Base-by-base conservation (phyloP, 2,797 vertebrate species). In the Australoheros facetus region DNA sequence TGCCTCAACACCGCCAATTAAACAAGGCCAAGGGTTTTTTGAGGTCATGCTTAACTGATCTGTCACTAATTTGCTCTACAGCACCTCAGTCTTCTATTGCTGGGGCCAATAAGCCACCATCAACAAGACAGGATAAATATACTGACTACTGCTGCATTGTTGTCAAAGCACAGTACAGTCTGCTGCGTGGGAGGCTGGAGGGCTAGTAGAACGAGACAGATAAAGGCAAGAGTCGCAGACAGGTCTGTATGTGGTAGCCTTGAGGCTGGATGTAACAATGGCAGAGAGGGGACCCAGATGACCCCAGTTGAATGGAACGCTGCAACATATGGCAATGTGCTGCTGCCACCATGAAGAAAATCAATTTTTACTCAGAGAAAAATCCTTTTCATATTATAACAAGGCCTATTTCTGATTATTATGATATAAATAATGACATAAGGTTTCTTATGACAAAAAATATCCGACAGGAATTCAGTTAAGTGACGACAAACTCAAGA, bases 41-140 rank as follows among this genome's bases (percentile, higher is more conserved):
- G 95, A 97, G 95, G 96, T 96, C 95, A 96, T 75, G 94, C 91
- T 95, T 97, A 96, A 96, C 97, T 97, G 96, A 96, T 96, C 95
- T 91, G 92, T 92, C 90, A 92, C 93, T 94, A 96, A 96, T 95
- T 94, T 94, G 93, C 90, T 93, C 84, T 78, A 80, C 81, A 23
- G 89, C 92, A 95, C 91, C 91, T 94, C 89, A 87, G 88, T 88
- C 88, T 88, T 88, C 78, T 51, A 77, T 92, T 77, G 85, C 91
- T 4, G 19, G 56, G 89, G 93, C 91, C 85, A 79, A 86, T 83
- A 92, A 92, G 93, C 91, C 94, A 94, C 94, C 93, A 82, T 75
- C 89, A 89, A 89, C 83, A 78, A 86, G 88, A 88, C 62, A 79
- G 81, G 87, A 92, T 83, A 92, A 94, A 94, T 81, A 88, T 45